Evolutionary conservation across 2,888 invertebrate genomes (phyloP).

Genomic region (Biston betularia): DNA sequence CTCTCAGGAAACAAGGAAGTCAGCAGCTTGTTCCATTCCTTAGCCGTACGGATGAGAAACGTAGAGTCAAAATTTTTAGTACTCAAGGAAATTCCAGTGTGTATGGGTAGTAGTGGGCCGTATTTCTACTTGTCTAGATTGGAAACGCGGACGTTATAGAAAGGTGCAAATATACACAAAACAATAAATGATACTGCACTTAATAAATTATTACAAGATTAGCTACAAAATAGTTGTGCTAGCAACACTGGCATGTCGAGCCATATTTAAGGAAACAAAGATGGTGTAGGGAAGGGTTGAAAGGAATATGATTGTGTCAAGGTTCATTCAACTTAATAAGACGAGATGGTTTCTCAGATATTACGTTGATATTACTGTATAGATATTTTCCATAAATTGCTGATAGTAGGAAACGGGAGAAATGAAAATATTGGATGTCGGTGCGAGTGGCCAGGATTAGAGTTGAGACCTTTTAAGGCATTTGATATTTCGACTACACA

Average conservation of each 20-base stretch:
- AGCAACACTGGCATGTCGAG: constrained; percentile 17
- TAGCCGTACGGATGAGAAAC: too few relatives aligned
- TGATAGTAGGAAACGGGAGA: background rate
- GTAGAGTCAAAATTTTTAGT: too few relatives aligned
- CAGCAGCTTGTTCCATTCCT: too few relatives aligned
- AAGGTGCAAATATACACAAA: too few relatives aligned
- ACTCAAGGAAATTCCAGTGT: too few relatives aligned
- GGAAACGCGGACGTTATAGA: too few relatives aligned
- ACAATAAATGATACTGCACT: background rate
- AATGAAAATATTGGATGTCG: constrained; percentile 4
- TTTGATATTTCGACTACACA: too few relatives aligned
- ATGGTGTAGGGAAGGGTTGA: constrained; percentile 17
- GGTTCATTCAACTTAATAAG: constrained; percentile 22
- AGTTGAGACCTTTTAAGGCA: background rate
- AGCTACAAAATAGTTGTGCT: background rate
- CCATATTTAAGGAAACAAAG: constrained; percentile 25
- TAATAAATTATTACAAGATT: background rate
- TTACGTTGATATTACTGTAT: constrained; percentile 14
- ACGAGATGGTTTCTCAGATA: constrained; percentile 15
- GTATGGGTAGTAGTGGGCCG: too few relatives aligned
- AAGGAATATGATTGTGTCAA: constrained; percentile 27
- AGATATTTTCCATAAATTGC: constrained; percentile 12
- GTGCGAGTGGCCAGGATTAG: background rate
- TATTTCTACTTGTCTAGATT: too few relatives aligned
- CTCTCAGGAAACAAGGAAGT: too few relatives aligned